Evolutionary conservation across 2,888 invertebrate species (phyloP).

Genomic region (Protophormia terraenovae): DNA sequence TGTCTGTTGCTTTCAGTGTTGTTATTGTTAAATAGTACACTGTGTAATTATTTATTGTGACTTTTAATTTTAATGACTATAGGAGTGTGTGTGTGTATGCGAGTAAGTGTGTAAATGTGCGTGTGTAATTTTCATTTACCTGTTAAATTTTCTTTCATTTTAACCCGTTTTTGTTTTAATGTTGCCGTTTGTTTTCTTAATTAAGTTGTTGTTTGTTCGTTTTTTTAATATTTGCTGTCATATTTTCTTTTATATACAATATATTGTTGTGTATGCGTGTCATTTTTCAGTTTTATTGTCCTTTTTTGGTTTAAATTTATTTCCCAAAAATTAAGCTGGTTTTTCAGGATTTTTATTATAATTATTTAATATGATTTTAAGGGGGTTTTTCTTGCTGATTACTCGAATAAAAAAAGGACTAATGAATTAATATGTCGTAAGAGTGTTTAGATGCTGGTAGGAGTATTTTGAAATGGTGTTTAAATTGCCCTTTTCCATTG

Average conservation of each 20-base stretch:
- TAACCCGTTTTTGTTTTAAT: conserved; percentile 42
- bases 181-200: conserved; percentile 53
- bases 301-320: conserved; percentile 24
- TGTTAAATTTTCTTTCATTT: conserved; percentile 41
- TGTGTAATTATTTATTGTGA: conserved; percentile 65
- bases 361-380: conserved; percentile 60
- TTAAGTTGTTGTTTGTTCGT: conserved; percentile 55
- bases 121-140: conserved; percentile 31
- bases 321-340: conserved; percentile 62
- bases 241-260: neutral
- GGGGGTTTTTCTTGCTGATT: neutral
- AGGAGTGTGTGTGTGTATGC: neutral
- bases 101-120: neutral
- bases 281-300: conserved; percentile 38
- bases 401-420: neutral
- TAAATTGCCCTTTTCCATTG: neutral
- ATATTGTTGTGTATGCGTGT: neutral
- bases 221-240: conserved; percentile 12
- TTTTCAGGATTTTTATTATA: conserved; percentile 64
- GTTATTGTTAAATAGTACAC: conserved; percentile 26
- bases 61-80: conserved; percentile 60
- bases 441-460: conserved; percentile 38
- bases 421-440: conserved; percentile 41
- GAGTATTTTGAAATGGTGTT: neutral
- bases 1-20: neutral